These are phyloP conservation scores for Odontamblyopus lacepedii DNA, from an alignment of 2,797 vertebrate genomes.

Conservation along the genomic window DNA sequence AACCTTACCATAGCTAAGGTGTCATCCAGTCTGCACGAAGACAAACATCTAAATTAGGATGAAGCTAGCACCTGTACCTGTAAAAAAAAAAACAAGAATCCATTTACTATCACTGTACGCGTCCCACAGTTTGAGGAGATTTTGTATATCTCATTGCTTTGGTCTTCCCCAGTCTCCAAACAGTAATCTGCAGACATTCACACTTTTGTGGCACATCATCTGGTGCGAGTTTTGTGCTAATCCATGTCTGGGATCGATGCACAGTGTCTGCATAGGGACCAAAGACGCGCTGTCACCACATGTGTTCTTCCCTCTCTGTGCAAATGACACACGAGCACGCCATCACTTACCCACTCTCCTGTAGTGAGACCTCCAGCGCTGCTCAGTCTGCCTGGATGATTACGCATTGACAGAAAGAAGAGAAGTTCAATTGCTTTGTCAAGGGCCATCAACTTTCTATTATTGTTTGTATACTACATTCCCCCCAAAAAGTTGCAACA, in stretches of 20 bases:
- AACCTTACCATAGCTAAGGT: background rate
- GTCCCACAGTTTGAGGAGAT: background rate
- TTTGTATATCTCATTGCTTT: slow-evolving; percentile 21
- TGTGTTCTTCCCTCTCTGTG: slow-evolving; percentile 56
- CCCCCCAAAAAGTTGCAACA: background rate
- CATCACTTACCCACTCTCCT: slow-evolving; percentile 55
- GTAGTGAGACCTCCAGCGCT: slow-evolving; percentile 45
- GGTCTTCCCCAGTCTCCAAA: slow-evolving; percentile 37
- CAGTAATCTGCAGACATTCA: slow-evolving; percentile 14
- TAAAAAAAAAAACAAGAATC: background rate
- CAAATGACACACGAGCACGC: slow-evolving; percentile 44
- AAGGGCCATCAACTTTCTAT: slow-evolving; percentile 48
- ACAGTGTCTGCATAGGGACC: slow-evolving; percentile 47
- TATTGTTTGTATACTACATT: background rate
- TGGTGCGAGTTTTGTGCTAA: slow-evolving; percentile 65
- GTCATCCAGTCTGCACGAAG: background rate
- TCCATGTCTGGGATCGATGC: slow-evolving; percentile 63
- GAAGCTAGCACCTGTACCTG: background rate
- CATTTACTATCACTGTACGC: background rate
- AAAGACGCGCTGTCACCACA: slow-evolving; percentile 63
- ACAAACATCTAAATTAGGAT: background rate
- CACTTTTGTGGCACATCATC: slow-evolving; percentile 53
- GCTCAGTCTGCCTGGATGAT: slow-evolving; percentile 50
- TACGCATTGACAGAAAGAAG: slow-evolving; percentile 59
- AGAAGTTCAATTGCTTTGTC: slow-evolving; percentile 57